Conservation (phyloP, 2,113 vertebrate species). For the Salvelinus namaycush region DNA sequence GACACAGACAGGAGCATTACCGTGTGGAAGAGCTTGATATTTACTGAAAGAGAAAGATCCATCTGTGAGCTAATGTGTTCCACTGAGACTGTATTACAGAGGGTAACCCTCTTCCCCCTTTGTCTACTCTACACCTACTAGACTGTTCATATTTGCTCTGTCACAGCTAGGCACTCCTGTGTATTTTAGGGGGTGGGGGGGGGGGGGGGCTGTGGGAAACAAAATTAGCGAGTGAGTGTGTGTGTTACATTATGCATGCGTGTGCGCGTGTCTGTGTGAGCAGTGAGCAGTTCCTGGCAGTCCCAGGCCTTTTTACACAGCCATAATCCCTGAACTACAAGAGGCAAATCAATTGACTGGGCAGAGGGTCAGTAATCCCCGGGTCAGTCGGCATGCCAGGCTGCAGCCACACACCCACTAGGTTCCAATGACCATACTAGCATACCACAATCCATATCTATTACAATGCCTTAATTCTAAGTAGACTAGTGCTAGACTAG, state of each 20-base stretch:
- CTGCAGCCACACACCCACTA: not conserved
- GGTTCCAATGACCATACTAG: too few relatives aligned
- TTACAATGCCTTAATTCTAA: too few relatives aligned
- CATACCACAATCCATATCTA: too few relatives aligned
- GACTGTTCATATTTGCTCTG: not conserved
- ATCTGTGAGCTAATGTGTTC: conserved; percentile 22
- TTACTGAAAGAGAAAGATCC: not conserved
- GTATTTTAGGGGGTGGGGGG: not conserved
- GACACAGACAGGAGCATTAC: too few relatives aligned
- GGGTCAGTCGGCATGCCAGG: not conserved
- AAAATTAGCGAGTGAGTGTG: not conserved
- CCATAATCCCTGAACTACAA: conserved; percentile 16
- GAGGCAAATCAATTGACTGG: conserved; percentile 21
- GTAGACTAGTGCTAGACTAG: too few relatives aligned
- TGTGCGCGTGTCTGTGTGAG: not conserved
- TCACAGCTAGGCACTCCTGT: not conserved
- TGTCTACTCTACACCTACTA: not conserved
- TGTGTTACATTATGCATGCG: not conserved
- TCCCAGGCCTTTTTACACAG: conserved; percentile 1
- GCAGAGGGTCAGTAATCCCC: conserved; percentile 4
- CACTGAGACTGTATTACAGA: conserved; percentile 14
- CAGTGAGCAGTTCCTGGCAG: not conserved
- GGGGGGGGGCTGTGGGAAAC: not conserved
- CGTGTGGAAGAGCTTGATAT: not conserved
- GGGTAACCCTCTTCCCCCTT: not conserved